A percentile compares a stretch with the other conserved stretches of the same genome.
These are phyloP conservation scores for Bettongia penicillata DNA, from an alignment of 2,113 vertebrate genomes.

Conservation along the genomic window DNA sequence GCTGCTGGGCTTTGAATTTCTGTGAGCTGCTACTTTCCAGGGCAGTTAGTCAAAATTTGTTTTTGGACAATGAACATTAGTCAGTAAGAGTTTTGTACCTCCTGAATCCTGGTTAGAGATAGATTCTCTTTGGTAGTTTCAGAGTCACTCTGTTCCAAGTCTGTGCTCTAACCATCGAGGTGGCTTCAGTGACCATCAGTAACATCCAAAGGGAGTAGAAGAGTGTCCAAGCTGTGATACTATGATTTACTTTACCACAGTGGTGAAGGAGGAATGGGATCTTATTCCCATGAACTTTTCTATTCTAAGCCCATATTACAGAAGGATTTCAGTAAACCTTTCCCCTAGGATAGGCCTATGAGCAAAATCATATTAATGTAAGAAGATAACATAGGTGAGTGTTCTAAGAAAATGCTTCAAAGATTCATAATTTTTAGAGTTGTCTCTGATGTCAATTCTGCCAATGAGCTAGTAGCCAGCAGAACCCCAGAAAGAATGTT, in stretches of 20 bases:
- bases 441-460: no score
- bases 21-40: not conserved
- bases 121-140: not conserved
- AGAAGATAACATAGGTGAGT: not conserved
- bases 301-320: not conserved
- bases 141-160: not conserved
- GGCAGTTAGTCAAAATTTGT: not conserved
- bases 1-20: not conserved
- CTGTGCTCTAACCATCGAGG: not conserved
- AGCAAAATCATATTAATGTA: not conserved
- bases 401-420: not conserved
- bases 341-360: not conserved
- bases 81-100: not conserved
- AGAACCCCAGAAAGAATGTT: no score
- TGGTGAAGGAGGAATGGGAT: not conserved
- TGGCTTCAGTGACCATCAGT: not conserved
- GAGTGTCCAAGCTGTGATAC: not conserved
- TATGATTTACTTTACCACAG: not conserved
- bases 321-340: not conserved
- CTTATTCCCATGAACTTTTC: not conserved
- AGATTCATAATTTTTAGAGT: not conserved
- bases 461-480: no score
- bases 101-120: not conserved
- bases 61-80: not conserved
- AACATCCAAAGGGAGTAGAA: not conserved